phyloP scores from a whole-genome alignment of 2,888 invertebrate genomes.

The Eurytoma adleriae region DNA sequence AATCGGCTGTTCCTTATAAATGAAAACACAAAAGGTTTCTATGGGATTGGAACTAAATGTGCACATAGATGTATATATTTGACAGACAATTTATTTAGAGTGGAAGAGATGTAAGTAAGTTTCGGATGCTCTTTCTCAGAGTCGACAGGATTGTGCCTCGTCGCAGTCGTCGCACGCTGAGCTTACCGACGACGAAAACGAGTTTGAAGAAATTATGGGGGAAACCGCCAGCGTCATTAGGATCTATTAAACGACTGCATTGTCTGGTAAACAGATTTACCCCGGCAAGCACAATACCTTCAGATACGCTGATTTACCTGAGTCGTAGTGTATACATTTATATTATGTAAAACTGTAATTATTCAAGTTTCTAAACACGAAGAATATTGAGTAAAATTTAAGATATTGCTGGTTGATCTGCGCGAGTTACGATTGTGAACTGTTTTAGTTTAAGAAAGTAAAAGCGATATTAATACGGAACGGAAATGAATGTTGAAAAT shows the following conservation, averaged over 20 bases:
- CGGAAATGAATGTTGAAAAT: conserved; percentile 32
- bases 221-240: conserved; percentile 55
- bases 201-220: conserved; percentile 55
- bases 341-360: conserved; percentile 53
- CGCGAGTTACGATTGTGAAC: conserved; percentile 38
- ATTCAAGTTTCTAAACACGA: conserved; percentile 53
- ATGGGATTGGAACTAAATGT: conserved; percentile 58
- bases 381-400: conserved; percentile 49
- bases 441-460: conserved; percentile 40
- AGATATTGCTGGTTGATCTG: conserved; percentile 49
- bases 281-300: conserved; percentile 43
- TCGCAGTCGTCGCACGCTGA: conserved; percentile 49
- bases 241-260: conserved; percentile 52
- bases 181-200: conserved; percentile 52
- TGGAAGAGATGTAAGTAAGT: conserved; percentile 48
- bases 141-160: conserved; percentile 52
- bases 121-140: conserved; percentile 57
- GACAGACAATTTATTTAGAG: conserved; percentile 51
- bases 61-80: conserved; percentile 60
- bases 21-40: conserved; percentile 44
- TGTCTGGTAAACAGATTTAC: conserved; percentile 29
- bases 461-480: conserved; percentile 26
- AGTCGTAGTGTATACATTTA: conserved; percentile 51
- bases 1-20: conserved; percentile 35
- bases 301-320: conserved; percentile 43